Base-by-base conservation (phyloP, 1,140 invertebrate species). In the Apis laboriosa region DNA sequence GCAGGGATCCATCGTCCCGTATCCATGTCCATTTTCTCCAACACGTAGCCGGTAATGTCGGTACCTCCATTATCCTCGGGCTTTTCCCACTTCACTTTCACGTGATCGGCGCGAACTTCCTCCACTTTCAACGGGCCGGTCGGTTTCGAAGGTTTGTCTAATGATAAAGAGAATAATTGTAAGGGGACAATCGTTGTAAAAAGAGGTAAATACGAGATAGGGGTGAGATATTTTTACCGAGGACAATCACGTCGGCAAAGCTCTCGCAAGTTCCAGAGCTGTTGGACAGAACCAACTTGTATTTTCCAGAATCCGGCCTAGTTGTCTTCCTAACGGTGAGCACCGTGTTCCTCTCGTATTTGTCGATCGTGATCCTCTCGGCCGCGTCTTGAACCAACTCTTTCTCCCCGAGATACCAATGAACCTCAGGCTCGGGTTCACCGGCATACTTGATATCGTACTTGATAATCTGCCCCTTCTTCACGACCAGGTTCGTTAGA, bases 1-100 rank as follows among this genome's bases (percentile, higher is more conserved):
- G 97, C 98, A 56, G 97, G 97, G 78, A 98, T 96, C 98, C 98
- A 99, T 86, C 97, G 95, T 43, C 98, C 98, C 51, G 97, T 98
- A 68, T 98, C 98, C 94, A 98, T 95, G 90, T 98, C 98, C 97
- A 99, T 98, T 92, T 99, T 99, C 93, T 99, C 99, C 49, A 99
- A 95, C 1, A 99, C 96, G 93, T 99, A 99, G 63, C 99, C 98
- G 77, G 97, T 98, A 80, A 99, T 97, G 67, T 98, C 97, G 51
- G 96, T 97, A 73, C 99, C 99, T 84, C 99, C 98, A 93, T 97
- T 97, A 92, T 99, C 99, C 85, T 97, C 96, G 8, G 99, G 99
- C 93, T 97, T 97, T 86, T 98, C 96, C 99, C 99, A 99, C 92
- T 97, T 97, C 63, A 99, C 96, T 71, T 97, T 99, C n/a, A 98